phyloP scores from a whole-genome alignment of 2,113 vertebrate species.

The Brachirus orientalis region DNA sequence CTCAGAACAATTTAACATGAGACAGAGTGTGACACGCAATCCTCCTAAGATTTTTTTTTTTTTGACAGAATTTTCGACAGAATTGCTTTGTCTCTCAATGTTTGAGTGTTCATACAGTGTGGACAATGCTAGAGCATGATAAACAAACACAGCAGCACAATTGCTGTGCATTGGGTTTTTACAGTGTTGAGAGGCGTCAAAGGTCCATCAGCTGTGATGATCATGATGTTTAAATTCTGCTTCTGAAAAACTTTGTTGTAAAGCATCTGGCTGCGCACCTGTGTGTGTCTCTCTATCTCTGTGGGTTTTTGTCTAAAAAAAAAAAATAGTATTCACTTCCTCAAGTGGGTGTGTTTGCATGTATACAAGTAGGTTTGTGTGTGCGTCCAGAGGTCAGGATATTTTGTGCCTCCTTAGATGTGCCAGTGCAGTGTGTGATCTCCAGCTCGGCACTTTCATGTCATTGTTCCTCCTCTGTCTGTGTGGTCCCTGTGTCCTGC shows the following conservation, averaged over 20 bases:
- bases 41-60: slow-evolving; percentile 4
- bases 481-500: slow-evolving; percentile 43
- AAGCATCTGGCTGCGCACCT: slow-evolving; percentile 30
- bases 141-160: too few relatives aligned
- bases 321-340: too few relatives aligned
- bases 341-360: slow-evolving; percentile 16
- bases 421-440: slow-evolving; percentile 72
- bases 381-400: slow-evolving; percentile 70
- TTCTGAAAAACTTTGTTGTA: slow-evolving; percentile 73
- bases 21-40: neutral
- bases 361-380: neutral
- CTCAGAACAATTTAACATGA: slow-evolving; percentile 3
- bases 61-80: neutral
- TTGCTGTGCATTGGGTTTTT: slow-evolving; percentile 37
- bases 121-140: neutral
- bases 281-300: slow-evolving; percentile 11
- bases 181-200: slow-evolving; percentile 27
- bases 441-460: slow-evolving; percentile 77
- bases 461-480: slow-evolving; percentile 73
- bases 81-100: neutral
- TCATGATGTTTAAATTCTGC: slow-evolving; percentile 58
- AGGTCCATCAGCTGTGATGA: slow-evolving; percentile 57
- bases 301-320: slow-evolving; percentile 13
- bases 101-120: neutral
- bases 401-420: slow-evolving; percentile 76